phyloP scores from a whole-genome alignment of 2,113 vertebrate species.

The Papio anubis region DNA sequence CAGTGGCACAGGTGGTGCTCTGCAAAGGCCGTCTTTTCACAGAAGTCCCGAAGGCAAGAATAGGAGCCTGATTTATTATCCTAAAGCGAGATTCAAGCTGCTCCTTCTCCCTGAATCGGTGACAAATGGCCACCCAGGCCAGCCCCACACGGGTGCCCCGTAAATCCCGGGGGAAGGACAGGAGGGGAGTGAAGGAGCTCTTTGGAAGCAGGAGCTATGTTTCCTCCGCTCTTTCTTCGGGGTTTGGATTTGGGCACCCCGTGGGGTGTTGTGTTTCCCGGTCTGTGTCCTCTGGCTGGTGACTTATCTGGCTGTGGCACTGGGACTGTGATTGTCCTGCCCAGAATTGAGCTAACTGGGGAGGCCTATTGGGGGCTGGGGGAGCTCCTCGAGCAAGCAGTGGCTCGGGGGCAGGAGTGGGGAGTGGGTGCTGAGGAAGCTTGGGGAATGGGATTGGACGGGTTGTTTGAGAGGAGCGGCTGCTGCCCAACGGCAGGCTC shows the following conservation, averaged over 20 bases:
- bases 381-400: background rate
- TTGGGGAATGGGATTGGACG: rapidly evolving
- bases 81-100: rapidly evolving
- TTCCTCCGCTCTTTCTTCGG: too few species aligned
- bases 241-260: rapidly evolving
- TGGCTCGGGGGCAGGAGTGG: rapidly evolving
- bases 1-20: rapidly evolving
- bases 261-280: rapidly evolving
- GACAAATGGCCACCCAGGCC: background rate
- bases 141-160: background rate
- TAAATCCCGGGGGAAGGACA: rapidly evolving
- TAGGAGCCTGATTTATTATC: background rate
- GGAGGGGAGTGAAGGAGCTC: rapidly evolving
- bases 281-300: background rate
- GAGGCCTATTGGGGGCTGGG: rapidly evolving
- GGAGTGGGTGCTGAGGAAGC: background rate
- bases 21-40: rapidly evolving
- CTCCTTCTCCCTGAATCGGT: background rate
- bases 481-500: rapidly evolving
- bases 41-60: background rate
- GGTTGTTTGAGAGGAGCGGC: background rate
- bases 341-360: rapidly evolving
- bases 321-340: background rate
- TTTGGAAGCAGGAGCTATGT: rapidly evolving
- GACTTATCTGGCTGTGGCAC: rapidly evolving